phyloP scores from a whole-genome alignment of 2,888 invertebrate species.

The Brachynemurus nebulosus region DNA sequence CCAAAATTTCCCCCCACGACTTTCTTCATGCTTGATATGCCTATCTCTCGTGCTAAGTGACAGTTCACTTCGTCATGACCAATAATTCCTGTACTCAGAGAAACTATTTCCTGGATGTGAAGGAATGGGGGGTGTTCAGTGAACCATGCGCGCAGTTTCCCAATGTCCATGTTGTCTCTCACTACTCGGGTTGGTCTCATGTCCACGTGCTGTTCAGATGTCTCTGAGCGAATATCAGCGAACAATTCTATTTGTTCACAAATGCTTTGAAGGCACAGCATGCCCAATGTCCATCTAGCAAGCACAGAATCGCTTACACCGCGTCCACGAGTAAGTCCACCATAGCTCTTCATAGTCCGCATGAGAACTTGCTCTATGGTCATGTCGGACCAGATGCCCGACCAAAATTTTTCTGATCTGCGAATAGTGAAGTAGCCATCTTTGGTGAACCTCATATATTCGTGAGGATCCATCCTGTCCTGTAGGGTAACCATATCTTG shows the following conservation, averaged over 20 bases:
- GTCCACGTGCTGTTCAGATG: constrained; percentile 16
- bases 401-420: too few species aligned
- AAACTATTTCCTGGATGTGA: constrained; percentile 6
- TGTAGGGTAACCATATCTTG: too few species aligned
- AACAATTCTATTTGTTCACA: constrained; percentile 18
- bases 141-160: constrained; percentile 16
- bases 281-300: constrained; percentile 15
- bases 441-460: too few species aligned
- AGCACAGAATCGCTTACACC: constrained; percentile 15
- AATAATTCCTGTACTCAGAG: constrained; percentile 14
- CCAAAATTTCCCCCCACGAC: too few species aligned
- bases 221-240: constrained; percentile 8
- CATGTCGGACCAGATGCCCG: too few species aligned
- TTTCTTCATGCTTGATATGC: constrained; percentile 7
- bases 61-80: constrained; percentile 14
- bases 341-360: too few species aligned
- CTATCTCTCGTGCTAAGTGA: constrained; percentile 12
- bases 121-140: constrained; percentile 15
- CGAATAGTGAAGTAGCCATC: too few species aligned
- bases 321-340: too few species aligned
- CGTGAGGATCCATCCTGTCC: too few species aligned
- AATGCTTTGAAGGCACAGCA: constrained; percentile 14
- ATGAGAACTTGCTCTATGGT: too few species aligned
- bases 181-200: constrained; percentile 13
- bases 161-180: constrained; percentile 14